A percentile compares a stretch with the other conserved stretches of the same genome.
Evolutionary conservation across 2,797 vertebrate genomes (phyloP).

Genomic region (Eptatretus atami): DNA sequence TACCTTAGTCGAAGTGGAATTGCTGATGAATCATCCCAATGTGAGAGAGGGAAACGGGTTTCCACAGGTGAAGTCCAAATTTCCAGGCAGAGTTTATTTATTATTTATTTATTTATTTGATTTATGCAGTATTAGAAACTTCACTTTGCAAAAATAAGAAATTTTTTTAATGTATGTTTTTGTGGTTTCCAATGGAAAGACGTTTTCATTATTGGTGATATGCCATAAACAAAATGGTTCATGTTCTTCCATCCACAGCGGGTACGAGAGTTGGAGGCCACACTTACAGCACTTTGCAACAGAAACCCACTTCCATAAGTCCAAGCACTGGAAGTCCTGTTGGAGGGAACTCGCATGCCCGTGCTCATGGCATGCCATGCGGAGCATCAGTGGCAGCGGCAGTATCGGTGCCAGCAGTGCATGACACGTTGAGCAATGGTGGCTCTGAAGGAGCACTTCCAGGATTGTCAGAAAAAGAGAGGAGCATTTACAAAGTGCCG

Average conservation of each 20-base stretch:
- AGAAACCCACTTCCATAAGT: constrained; percentile 30
- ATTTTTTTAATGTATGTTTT: constrained; percentile 7
- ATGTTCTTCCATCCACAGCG: constrained; percentile 36
- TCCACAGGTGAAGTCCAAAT: too few species aligned
- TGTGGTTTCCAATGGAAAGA: constrained; percentile 7
- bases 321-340: not conserved
- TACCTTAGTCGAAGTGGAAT: too few species aligned
- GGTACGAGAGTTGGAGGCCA: constrained; percentile 95
- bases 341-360: not conserved
- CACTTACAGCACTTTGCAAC: constrained; percentile 70
- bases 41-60: too few species aligned
- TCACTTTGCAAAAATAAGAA: constrained; percentile 3
- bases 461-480: constrained; percentile 51
- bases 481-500: constrained; percentile 54
- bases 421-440: not conserved
- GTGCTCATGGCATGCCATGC: not conserved
- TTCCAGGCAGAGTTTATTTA: too few species aligned
- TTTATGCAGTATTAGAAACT: not conserved
- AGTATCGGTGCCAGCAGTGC: not conserved
- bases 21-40: too few species aligned
- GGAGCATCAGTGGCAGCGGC: not conserved
- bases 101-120: too few species aligned
- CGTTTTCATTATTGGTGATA: not conserved
- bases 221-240: not conserved
- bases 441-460: constrained; percentile 17